These are phyloP conservation scores for Paracanthobrama guichenoti DNA, from an alignment of 2,113 vertebrate species.

Conservation along the genomic window DNA sequence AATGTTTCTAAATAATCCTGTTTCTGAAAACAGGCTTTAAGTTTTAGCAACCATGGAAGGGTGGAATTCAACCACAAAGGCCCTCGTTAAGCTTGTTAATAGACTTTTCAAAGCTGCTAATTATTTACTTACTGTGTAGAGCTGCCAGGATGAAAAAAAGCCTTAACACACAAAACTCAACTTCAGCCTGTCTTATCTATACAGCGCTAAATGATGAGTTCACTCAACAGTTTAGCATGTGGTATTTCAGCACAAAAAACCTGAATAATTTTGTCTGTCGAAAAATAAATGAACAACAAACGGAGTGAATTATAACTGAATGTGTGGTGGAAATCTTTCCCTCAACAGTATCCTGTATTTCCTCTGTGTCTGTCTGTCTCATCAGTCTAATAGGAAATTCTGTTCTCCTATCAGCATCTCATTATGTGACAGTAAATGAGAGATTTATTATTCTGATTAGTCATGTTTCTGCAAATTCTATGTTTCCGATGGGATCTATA, in stretches of 20 bases:
- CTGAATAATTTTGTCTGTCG: neutral
- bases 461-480: constrained; percentile 72
- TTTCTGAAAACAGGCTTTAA: constrained; percentile 34
- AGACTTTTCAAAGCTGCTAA: constrained; percentile 52
- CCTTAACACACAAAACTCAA: neutral
- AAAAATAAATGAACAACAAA: neutral
- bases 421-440: constrained; percentile 73
- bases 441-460: constrained; percentile 77
- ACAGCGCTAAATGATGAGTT: neutral
- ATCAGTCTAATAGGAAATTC: constrained; percentile 64
- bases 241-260: neutral
- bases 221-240: neutral
- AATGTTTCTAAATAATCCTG: constrained; percentile 30
- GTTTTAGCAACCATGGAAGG: constrained; percentile 23
- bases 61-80: constrained; percentile 40
- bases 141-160: constrained; percentile 17
- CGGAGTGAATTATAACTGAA: neutral
- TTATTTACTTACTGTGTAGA: constrained; percentile 41
- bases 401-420: constrained; percentile 62
- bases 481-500: constrained; percentile 70
- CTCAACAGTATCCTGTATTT: no score
- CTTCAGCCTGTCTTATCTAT: neutral
- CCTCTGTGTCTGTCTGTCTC: constrained; percentile 30
- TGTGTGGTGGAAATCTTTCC: neutral
- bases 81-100: constrained; percentile 46